These are phyloP conservation scores for human (Homo sapiens) DNA, from an alignment of 2,113 vertebrate species.

Conservation along the genomic window GRCh38 chr6:122717501-122718000, in stretches of 20 bases:
- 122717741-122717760: neutral
- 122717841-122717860: conserved; percentile 89
- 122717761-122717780: conserved; percentile 51
- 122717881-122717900: conserved; percentile 89
- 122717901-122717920: conserved; percentile 75
- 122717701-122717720: neutral
- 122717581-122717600: conserved; percentile 2
- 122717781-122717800: conserved; percentile 90
- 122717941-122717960: conserved; percentile 85
- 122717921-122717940: conserved; percentile 87
- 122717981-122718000: neutral
- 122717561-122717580: conserved; percentile 29
- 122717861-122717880: conserved; percentile 91
- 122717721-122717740: neutral
- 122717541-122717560: conserved; percentile 32
- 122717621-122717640: neutral
- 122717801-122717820: conserved; percentile 88
- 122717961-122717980: conserved; percentile 82
- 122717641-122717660: neutral
- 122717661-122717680: neutral
- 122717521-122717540: neutral
- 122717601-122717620: neutral
- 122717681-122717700: neutral
- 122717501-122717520: conserved; percentile 55
- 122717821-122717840: conserved; percentile 91